A percentile compares a stretch with the other conserved stretches of the same genome.
Conservation (phyloP, 53 echinoderm and acorn worm genomes). For the Zoroaster sp. region DNA sequence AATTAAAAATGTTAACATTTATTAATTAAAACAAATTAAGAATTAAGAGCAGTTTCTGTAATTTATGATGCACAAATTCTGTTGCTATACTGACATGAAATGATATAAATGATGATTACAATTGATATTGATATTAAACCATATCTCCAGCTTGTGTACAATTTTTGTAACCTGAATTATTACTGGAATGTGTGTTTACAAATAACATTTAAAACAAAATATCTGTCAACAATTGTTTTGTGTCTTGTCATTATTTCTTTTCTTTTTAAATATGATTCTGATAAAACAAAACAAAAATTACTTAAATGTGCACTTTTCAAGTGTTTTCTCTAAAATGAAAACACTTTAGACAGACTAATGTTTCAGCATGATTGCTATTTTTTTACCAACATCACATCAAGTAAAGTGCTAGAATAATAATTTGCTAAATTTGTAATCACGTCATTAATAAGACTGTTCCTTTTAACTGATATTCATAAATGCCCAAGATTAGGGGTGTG, state of each 20-base stretch:
- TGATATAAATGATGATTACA: background rate
- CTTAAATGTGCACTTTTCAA: too few relatives aligned
- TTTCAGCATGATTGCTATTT: too few relatives aligned
- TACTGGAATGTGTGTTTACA: constrained; percentile 50
- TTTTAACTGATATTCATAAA: too few relatives aligned
- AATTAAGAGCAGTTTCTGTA: constrained; percentile 15
- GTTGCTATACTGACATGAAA: background rate
- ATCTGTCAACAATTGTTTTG: background rate
- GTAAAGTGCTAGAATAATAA: too few relatives aligned
- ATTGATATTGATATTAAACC: background rate
- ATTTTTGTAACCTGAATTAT: constrained; percentile 20
- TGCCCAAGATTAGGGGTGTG: too few relatives aligned
- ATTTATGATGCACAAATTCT: background rate
- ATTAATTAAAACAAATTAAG: background rate
- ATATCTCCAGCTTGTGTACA: constrained; percentile 24
- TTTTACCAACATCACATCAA: too few relatives aligned
- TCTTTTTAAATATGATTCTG: background rate
- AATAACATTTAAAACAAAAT: background rate
- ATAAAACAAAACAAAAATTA: too few relatives aligned
- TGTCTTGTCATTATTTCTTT: background rate
- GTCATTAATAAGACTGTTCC: too few relatives aligned
- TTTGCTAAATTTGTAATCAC: too few relatives aligned
- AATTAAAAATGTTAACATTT: background rate
- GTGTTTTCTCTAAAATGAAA: too few relatives aligned
- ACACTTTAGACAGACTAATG: too few relatives aligned